Evolutionary conservation across 2,113 vertebrate genomes (phyloP), one percentile per base, ranked within the genome.

Genomic region (Phylloscopus whistleri): DNA sequence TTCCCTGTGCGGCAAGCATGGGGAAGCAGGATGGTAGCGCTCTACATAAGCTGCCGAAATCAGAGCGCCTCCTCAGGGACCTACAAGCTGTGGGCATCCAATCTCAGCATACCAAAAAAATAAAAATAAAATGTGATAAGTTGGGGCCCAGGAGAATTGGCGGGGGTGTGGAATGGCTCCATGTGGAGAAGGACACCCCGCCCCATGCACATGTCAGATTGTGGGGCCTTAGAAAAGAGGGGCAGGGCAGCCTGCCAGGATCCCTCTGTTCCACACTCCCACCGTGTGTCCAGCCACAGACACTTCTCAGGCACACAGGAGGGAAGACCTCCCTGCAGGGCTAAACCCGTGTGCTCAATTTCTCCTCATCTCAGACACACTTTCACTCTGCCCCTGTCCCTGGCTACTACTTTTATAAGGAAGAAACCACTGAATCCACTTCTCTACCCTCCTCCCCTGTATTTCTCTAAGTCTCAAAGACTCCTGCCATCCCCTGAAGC

Each of bases 11-110:
- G 84, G 77, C 1, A 0, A 22, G 24, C 1, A 0, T 76, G 75
- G 83, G 92, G 51, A 79, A 72, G 86, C 55, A 56, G 51, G 60
- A 75, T 15, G 48, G 62, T 1, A 52, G 56, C 81, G 95, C 35
- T 95, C 95, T 55, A 96, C 91, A 96, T 97, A 95, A 84, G 44
- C 78, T 85, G 70, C 67, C 0, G 0, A 93, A 97, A 95, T 93
- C 80, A 89, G 95, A 84, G 91, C 86, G 0, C 56, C 39, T 96
- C 95, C 94, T 93, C 53, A 63, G 95, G 94, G 95, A 97, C 39
- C 48, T 55, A 13, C 52, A 84, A 84, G 84, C 76, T 87, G 39
- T 91, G 95, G 93, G 76, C 93, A 94, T 93, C 46, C 55, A 90
- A 85, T 90, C 73, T 84, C 75, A 93, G 82, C 88, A 90, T 15